Base-by-base conservation (phyloP, 2,113 vertebrate species). In the Cololabis saira region DNA sequence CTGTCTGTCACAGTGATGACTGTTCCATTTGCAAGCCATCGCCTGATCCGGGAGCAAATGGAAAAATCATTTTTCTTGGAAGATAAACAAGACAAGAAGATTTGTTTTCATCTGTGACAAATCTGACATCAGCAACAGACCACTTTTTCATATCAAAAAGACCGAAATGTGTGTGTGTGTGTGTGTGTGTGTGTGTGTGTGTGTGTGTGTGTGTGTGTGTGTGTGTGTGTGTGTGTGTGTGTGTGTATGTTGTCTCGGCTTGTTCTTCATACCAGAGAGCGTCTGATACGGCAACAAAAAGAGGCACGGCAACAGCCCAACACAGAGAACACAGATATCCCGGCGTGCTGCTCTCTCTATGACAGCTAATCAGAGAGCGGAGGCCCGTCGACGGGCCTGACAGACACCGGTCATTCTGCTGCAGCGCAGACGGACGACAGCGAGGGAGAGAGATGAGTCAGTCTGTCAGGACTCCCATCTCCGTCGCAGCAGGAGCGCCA, bases 391-490 rank as follows among this genome's bases (percentile, higher is more conserved):
- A 76, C 72, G 61, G 24, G 55, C 30, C 51, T 52, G 49, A 73
- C 51, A 67, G 61, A 63, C 77, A 41, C 37, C 70, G 74, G 80
- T 81, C 83, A 73, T 62, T 74, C 70, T 71, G 67, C 81, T 76
- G 66, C 69, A 76, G 82, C 76, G 69, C 77, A 82, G 74, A 82
- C 57, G 59, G 53, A 69, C 74, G 49, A 43, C 33, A 45, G 53
- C n/a, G 79, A 75, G 44, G 12, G 64, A 52, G 64, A 58, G 49
- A 60, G 62, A 68, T 62, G 66, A 75, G 42, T 78, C 83, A 67
- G 67, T 59, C 71, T 55, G 78, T 78, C 77, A 78, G 68, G 56
- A 72, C 70, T 80, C 80, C 65, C 71, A 81, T 82, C 71, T 81
- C 64, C 78, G 75, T 12, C 71, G 33, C 84, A 84, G 81, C 76